These are phyloP conservation scores for Sinodicranocentrus sp. DNA, from an alignment of 2,888 invertebrate genomes.

Conservation along the genomic window DNA sequence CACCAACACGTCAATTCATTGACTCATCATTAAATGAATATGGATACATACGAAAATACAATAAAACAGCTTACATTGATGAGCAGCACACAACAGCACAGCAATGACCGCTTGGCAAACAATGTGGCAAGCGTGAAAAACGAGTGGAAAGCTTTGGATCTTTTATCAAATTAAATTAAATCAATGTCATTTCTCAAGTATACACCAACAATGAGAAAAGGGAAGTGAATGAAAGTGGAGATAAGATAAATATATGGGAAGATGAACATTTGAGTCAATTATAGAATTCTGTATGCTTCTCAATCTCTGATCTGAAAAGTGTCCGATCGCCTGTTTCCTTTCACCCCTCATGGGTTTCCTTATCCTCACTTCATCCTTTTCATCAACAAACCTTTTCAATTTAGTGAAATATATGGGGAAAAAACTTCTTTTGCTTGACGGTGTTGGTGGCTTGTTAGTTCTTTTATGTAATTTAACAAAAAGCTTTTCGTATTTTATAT, in stretches of 20 bases:
- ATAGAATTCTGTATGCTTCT: conserved; percentile 46
- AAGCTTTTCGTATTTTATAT: background rate
- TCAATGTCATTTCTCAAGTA: conserved; percentile 48
- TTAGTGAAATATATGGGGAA: background rate
- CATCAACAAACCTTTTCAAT: background rate
- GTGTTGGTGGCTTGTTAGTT: too few relatives aligned
- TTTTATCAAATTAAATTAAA: conserved; percentile 45
- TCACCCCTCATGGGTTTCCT: conserved; percentile 26
- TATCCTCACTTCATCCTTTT: background rate
- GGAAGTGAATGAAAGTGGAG: conserved; percentile 1
- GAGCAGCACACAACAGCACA: too few relatives aligned
- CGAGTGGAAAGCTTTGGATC: too few relatives aligned
- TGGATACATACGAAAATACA: too few relatives aligned
- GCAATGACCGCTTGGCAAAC: background rate
- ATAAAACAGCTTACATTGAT: too few relatives aligned
- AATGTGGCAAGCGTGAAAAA: conserved; percentile 50
- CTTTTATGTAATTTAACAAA: conserved; percentile 31
- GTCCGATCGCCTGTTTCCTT: conserved; percentile 27
- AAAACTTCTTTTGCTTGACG: background rate
- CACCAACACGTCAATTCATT: too few relatives aligned
- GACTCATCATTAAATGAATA: too few relatives aligned
- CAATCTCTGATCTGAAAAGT: conserved; percentile 44
- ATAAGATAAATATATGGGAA: conserved; percentile 10
- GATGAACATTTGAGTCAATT: conserved; percentile 26
- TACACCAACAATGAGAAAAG: background rate